phyloP scores from a whole-genome alignment of 35 echinoderm and acorn worm species.

The Hemicentrotus pulcherrimus region DNA sequence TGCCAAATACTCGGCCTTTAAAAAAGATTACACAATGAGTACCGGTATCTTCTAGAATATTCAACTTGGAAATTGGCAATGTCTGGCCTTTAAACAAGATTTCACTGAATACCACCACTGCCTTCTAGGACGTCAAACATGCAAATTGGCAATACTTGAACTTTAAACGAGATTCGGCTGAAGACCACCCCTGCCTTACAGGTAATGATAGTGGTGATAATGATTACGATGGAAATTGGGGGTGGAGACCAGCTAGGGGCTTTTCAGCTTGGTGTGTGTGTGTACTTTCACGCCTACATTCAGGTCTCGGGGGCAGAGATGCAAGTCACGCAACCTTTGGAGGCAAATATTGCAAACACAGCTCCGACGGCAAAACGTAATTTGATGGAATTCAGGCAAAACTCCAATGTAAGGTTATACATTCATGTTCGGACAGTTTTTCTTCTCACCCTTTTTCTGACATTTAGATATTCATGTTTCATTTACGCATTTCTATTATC shows the following conservation, averaged over 20 bases:
- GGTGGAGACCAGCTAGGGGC: not conserved
- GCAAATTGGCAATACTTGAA: not conserved
- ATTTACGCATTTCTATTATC: too few species aligned
- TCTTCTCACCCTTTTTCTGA: not conserved
- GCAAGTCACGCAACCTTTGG: not conserved
- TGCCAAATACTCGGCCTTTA: too few species aligned
- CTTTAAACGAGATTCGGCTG: not conserved
- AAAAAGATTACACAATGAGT: too few species aligned
- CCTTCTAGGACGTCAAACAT: not conserved
- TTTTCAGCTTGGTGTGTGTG: not conserved
- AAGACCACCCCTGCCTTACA: not conserved
- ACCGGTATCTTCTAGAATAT: too few species aligned
- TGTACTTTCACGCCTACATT: not conserved
- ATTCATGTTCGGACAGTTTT: not conserved
- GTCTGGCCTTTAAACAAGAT: too few species aligned
- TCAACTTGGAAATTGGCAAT: too few species aligned
- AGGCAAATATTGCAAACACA: not conserved
- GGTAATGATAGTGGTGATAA: not conserved
- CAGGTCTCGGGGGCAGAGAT: not conserved
- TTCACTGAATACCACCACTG: too few species aligned
- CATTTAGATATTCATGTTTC: not conserved
- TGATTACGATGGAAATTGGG: not conserved
- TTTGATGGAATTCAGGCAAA: constrained; percentile 8
- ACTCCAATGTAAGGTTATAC: not conserved
- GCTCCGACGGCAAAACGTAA: not conserved